phyloP scores from a whole-genome alignment of 1,140 invertebrate genomes.

The Acyrthosiphon pisum region DNA sequence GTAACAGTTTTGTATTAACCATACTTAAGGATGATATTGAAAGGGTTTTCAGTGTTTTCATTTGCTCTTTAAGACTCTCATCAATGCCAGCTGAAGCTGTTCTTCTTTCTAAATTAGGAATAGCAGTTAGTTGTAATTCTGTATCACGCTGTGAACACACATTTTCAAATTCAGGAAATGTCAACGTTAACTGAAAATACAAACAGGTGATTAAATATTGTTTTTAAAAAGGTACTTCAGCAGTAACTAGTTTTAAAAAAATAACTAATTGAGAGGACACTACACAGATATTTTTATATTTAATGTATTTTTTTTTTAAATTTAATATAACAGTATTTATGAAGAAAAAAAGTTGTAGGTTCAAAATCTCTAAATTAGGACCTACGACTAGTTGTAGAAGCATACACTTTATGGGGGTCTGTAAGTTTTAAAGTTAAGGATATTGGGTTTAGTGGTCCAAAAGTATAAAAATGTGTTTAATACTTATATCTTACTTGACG shows the following conservation, averaged over 20 bases:
- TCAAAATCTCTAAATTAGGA: too few species aligned
- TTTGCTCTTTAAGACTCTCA: slow-evolving; percentile 17
- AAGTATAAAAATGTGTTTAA: not conserved
- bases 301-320: too few species aligned
- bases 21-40: slow-evolving; percentile 44
- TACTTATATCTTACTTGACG: slow-evolving; percentile 38
- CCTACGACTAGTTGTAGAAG: too few species aligned
- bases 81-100: slow-evolving; percentile 65
- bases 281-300: too few species aligned
- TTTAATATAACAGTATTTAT: too few species aligned
- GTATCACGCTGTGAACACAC: not conserved
- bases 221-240: not conserved
- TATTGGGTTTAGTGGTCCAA: not conserved
- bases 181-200: slow-evolving; percentile 1
- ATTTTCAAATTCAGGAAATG: slow-evolving; percentile 48
- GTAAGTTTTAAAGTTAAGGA: too few species aligned
- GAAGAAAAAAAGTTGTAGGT: too few species aligned
- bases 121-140: slow-evolving; percentile 48
- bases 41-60: slow-evolving; percentile 6
- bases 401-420: too few species aligned
- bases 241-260: too few species aligned
- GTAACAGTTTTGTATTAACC: slow-evolving; percentile 8
- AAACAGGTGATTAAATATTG: not conserved
- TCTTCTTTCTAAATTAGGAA: slow-evolving; percentile 67
- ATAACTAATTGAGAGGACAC: too few species aligned